Evolutionary conservation across 1,140 invertebrate species (phyloP).

Genomic region (Kradibia gibbosae): DNA sequence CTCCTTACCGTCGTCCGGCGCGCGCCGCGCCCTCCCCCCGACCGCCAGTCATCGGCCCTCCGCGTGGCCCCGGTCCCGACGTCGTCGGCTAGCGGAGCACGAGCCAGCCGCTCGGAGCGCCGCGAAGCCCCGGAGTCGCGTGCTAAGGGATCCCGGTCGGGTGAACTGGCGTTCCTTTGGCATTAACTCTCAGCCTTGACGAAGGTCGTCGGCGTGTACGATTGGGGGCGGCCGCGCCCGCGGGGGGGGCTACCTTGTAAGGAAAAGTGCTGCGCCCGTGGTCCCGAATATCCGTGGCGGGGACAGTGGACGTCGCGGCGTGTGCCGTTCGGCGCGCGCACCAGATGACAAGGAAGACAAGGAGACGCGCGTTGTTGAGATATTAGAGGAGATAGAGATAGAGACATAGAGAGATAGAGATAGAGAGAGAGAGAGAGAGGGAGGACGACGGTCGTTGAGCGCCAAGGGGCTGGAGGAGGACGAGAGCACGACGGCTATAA

Average conservation of each 20-base stretch:
- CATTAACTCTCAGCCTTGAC: slow-evolving; percentile 7
- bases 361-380: neutral
- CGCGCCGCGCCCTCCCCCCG: no score
- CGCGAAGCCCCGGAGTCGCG: no score
- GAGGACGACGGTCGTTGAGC: no score
- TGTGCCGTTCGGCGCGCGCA: neutral
- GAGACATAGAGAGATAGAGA: no score
- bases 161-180: neutral
- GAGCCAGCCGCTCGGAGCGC: no score
- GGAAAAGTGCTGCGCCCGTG: neutral
- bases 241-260: no score
- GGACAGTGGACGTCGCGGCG: neutral
- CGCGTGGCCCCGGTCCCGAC: neutral
- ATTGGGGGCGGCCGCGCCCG: no score
- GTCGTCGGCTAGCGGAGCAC: neutral
- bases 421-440: neutral
- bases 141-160: no score
- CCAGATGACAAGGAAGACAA: neutral
- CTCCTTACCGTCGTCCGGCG: neutral
- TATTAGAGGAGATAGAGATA: no score
- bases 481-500: neutral
- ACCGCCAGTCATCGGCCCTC: no score
- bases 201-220: neutral
- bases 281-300: neutral
- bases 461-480: neutral